phyloP scores from a whole-genome alignment of 2,888 invertebrate species.

The Cheilosia vernalis region DNA sequence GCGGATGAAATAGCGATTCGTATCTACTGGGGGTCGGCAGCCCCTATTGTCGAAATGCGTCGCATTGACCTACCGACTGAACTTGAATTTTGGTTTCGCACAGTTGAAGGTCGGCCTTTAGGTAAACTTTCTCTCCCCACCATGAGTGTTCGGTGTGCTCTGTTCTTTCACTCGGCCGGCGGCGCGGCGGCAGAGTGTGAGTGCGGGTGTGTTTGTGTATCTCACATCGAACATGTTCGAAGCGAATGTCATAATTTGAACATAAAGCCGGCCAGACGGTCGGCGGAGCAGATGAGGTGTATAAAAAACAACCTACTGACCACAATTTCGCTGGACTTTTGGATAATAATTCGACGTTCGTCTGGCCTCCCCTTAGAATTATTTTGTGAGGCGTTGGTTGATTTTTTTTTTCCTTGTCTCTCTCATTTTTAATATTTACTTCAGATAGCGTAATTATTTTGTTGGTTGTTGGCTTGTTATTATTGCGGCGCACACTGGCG shows the following conservation, averaged over 20 bases:
- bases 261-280: background rate
- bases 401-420: background rate
- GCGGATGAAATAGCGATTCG: background rate
- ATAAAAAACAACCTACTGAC: constrained; percentile 60
- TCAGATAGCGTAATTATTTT: constrained; percentile 34
- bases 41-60: constrained; percentile 2
- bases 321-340: constrained; percentile 33
- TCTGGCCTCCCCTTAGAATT: background rate
- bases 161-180: background rate
- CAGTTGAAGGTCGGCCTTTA: constrained; percentile 46
- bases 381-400: background rate
- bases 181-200: background rate
- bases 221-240: constrained; percentile 51
- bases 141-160: too few relatives aligned
- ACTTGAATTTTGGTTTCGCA: constrained; percentile 33
- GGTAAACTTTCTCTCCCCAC: background rate
- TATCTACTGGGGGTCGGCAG: constrained; percentile 15
- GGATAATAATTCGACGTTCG: constrained; percentile 12
- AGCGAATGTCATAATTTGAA: constrained; percentile 40
- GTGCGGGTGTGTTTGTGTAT: background rate
- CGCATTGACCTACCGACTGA: constrained; percentile 23
- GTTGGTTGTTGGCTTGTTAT: constrained; percentile 28
- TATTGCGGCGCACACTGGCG: constrained; percentile 49
- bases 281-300: constrained; percentile 4
- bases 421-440: constrained; percentile 14